phyloP scores from a whole-genome alignment of 2,797 vertebrate species.

The Schizopygopsis malacanthus region DNA sequence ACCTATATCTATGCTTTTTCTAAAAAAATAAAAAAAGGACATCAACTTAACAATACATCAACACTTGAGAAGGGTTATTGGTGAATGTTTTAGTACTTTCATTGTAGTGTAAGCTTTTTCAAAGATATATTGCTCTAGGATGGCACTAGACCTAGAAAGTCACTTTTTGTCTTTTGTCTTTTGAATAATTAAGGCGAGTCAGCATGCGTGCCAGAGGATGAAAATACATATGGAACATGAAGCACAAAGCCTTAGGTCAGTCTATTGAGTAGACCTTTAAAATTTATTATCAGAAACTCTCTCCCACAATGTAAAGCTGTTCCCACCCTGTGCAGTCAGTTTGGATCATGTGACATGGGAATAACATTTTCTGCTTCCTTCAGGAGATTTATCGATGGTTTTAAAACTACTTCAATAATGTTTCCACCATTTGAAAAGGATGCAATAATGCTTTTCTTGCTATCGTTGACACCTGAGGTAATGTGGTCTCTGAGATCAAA shows the following conservation, averaged over 20 bases:
- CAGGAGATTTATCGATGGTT: slow-evolving; percentile 39
- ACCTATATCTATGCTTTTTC: background rate
- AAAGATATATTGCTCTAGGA: slow-evolving; percentile 33
- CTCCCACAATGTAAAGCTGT: slow-evolving; percentile 27
- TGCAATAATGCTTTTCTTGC: slow-evolving; percentile 46
- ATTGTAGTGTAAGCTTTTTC: background rate
- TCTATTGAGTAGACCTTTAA: slow-evolving; percentile 40
- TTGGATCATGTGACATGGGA: slow-evolving; percentile 45
- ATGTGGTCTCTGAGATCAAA: slow-evolving; percentile 49
- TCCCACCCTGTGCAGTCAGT: slow-evolving; percentile 34
- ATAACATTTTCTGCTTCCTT: slow-evolving; percentile 24
- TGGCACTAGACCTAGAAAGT: slow-evolving; percentile 37
- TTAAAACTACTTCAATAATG: slow-evolving; percentile 30
- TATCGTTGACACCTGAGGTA: slow-evolving; percentile 60
- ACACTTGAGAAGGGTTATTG: slow-evolving; percentile 38
- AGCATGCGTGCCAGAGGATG: slow-evolving; percentile 37
- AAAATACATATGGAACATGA: slow-evolving; percentile 23
- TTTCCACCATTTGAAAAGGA: slow-evolving; percentile 33
- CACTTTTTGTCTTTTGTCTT: slow-evolving; percentile 34
- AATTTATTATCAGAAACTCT: slow-evolving; percentile 41
- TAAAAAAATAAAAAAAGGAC: background rate
- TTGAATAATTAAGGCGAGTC: slow-evolving; percentile 37
- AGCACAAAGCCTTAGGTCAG: slow-evolving; percentile 40
- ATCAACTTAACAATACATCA: slow-evolving; percentile 20
- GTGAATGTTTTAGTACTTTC: background rate